A percentile compares a stretch with the other conserved stretches of the same genome.
These are phyloP conservation scores for Amblyteles armatorius DNA, from an alignment of 2,888 invertebrate species.

Conservation along the genomic window DNA sequence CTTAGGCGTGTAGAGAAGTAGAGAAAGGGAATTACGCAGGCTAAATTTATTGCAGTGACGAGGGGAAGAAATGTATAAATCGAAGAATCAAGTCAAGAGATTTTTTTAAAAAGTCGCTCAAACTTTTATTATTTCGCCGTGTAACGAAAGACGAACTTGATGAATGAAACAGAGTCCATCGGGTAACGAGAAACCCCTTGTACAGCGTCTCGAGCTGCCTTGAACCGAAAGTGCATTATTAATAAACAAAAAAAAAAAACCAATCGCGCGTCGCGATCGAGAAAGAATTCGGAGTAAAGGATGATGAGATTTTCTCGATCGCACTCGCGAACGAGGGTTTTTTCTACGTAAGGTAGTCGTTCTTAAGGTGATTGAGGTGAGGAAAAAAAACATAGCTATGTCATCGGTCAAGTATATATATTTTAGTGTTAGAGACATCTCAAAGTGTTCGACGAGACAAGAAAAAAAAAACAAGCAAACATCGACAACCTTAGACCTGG, in stretches of 20 bases:
- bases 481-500: slow-evolving; percentile 54
- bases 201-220: slow-evolving; percentile 84
- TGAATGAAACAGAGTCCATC: slow-evolving; percentile 66
- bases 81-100: background rate
- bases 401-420: slow-evolving; percentile 50
- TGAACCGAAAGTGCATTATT: slow-evolving; percentile 84
- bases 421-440: slow-evolving; percentile 57
- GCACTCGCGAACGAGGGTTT: slow-evolving; percentile 75
- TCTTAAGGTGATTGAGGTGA: slow-evolving; percentile 68
- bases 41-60: slow-evolving; percentile 42
- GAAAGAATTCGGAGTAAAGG: slow-evolving; percentile 29
- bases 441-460: slow-evolving; percentile 47
- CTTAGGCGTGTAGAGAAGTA: slow-evolving; percentile 25
- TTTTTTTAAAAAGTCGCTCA: slow-evolving; percentile 58
- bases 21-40: slow-evolving; percentile 40
- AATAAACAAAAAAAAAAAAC: slow-evolving; percentile 69
- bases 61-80: slow-evolving; percentile 22
- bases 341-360: slow-evolving; percentile 79
- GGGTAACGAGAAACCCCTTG: slow-evolving; percentile 78
- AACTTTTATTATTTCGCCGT: slow-evolving; percentile 61
- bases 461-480: slow-evolving; percentile 39
- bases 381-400: slow-evolving; percentile 46
- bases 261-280: slow-evolving; percentile 73
- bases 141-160: slow-evolving; percentile 54
- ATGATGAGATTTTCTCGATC: slow-evolving; percentile 68